These are phyloP conservation scores for Masticophis lateralis DNA, from an alignment of 2,797 vertebrate genomes.

Conservation along the genomic window DNA sequence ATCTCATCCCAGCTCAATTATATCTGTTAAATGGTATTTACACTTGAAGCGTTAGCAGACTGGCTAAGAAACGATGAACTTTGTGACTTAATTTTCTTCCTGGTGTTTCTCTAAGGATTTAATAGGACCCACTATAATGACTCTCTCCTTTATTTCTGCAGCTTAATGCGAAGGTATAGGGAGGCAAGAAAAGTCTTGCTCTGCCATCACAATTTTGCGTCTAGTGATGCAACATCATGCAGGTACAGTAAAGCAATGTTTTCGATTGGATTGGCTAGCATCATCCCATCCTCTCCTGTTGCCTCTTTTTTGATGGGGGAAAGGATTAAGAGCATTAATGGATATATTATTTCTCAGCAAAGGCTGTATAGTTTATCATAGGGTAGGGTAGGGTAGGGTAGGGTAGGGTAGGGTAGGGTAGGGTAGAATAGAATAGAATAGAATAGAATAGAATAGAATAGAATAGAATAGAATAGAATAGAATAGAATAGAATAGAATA, in stretches of 20 bases:
- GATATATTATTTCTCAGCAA: slow-evolving; percentile 19
- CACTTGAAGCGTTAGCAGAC: neutral
- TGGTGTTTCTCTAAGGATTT: neutral
- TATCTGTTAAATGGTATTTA: neutral
- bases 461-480: too few relatives aligned
- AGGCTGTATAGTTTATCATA: slow-evolving; percentile 40
- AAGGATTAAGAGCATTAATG: slow-evolving; percentile 40
- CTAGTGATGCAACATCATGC: neutral
- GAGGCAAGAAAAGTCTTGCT: neutral
- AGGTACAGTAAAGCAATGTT: neutral
- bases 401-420: too few relatives aligned
- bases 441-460: neutral
- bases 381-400: neutral
- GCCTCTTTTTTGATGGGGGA: slow-evolving; percentile 4
- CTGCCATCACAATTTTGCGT: neutral
- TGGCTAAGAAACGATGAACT: neutral
- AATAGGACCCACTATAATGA: neutral
- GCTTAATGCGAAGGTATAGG: neutral
- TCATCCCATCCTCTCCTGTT: neutral
- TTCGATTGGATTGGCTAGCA: neutral
- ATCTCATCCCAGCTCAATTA: neutral
- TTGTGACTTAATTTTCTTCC: neutral
- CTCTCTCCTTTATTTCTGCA: neutral
- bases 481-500: too few relatives aligned
- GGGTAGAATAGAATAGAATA: neutral